Evolutionary conservation across 1,140 invertebrate genomes (phyloP).

Genomic region (Brachystomella parvula): DNA sequence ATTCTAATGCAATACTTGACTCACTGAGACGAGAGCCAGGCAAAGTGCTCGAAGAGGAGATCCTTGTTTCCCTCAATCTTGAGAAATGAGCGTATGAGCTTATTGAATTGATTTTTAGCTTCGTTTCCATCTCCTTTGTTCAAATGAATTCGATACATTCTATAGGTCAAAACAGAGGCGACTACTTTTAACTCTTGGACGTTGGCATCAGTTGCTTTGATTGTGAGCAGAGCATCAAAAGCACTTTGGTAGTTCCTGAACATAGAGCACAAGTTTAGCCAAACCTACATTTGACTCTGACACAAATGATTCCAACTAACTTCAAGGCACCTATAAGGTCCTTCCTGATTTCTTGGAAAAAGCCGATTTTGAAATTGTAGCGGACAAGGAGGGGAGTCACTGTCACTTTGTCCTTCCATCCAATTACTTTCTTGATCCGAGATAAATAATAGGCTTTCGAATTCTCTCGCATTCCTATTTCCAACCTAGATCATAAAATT

Average conservation of each 20-base stretch:
- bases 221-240: conserved; percentile 59
- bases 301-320: background rate
- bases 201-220: conserved; percentile 71
- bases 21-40: conserved; percentile 94
- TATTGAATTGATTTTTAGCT: conserved; percentile 84
- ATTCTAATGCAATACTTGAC: conserved; percentile 38
- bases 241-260: conserved; percentile 77
- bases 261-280: conserved; percentile 34
- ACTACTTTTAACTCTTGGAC: conserved; percentile 86
- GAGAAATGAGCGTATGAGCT: conserved; percentile 83
- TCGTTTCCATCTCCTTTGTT: conserved; percentile 52
- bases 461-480: conserved; percentile 87
- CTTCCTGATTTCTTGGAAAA: conserved; percentile 86
- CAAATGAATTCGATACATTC: conserved; percentile 78
- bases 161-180: conserved; percentile 93
- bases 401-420: conserved; percentile 65
- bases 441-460: conserved; percentile 85
- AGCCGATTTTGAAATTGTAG: conserved; percentile 96
- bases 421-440: conserved; percentile 76
- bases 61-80: conserved; percentile 65
- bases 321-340: conserved; percentile 67
- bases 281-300: background rate
- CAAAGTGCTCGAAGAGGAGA: conserved; percentile 86
- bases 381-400: conserved; percentile 87
- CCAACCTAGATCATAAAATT: conserved; percentile 54